Evolutionary conservation across 2,797 vertebrate species (phyloP).

Genomic region (Lagocephalus sceleratus): DNA sequence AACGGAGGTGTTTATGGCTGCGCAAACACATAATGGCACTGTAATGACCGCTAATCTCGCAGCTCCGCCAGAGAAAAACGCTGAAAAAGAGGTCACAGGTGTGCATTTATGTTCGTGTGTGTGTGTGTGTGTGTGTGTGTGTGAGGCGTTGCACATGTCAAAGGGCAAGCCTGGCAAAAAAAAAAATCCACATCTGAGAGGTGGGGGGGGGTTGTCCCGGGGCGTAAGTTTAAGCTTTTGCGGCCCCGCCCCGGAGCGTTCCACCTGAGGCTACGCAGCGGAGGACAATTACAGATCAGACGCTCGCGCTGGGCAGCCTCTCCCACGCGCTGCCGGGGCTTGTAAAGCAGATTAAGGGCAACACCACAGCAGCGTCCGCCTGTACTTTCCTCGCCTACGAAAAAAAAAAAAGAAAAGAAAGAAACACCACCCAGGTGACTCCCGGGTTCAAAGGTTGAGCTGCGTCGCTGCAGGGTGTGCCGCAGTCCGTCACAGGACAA

Average conservation of each 20-base stretch:
- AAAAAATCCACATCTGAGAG: slow-evolving; percentile 35
- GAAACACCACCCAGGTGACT: slow-evolving; percentile 45
- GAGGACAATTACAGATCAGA: slow-evolving; percentile 74
- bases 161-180: slow-evolving; percentile 68
- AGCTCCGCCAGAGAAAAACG: slow-evolving; percentile 47
- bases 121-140: slow-evolving; percentile 18
- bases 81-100: slow-evolving; percentile 63
- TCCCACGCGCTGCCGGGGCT: slow-evolving; percentile 58
- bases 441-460: slow-evolving; percentile 67
- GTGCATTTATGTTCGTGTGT: slow-evolving; percentile 33
- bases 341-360: slow-evolving; percentile 73
- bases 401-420: slow-evolving; percentile 5
- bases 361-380: slow-evolving; percentile 51
- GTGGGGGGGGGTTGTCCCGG: slow-evolving; percentile 65
- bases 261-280: slow-evolving; percentile 63
- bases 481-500: background rate
- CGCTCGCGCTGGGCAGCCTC: slow-evolving; percentile 47
- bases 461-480: slow-evolving; percentile 44
- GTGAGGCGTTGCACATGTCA: slow-evolving; percentile 38
- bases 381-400: slow-evolving; percentile 65
- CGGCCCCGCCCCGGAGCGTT: slow-evolving; percentile 60
- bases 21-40: slow-evolving; percentile 61
- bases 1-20: slow-evolving; percentile 56
- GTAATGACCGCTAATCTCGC: slow-evolving; percentile 66
- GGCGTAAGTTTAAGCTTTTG: slow-evolving; percentile 56